Conservation (phyloP, 2,797 vertebrate genomes). For the Periophthalmus magnuspinnatus region DNA sequence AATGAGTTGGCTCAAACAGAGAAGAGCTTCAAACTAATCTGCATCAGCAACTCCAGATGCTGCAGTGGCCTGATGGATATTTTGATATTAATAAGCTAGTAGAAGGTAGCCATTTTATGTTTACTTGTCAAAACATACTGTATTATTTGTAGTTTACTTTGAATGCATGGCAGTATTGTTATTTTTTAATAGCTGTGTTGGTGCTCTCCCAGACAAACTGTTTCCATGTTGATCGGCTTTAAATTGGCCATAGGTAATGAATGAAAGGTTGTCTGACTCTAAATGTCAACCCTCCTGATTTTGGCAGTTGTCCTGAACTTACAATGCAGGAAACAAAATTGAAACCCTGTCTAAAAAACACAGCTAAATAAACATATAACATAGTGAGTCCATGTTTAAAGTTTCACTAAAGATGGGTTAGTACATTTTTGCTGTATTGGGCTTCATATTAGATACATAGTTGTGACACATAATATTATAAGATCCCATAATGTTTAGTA, state of each 20-base stretch:
- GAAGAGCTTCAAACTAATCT: conserved; percentile 11
- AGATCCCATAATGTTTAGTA: neutral
- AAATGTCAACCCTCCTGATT: neutral
- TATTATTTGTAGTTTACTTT: neutral
- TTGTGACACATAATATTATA: neutral
- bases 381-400: too few relatives aligned
- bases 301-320: neutral
- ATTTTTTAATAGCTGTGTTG: neutral
- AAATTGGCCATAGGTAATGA: neutral
- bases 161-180: neutral
- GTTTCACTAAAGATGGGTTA: too few relatives aligned
- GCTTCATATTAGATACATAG: neutral
- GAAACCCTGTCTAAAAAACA: neutral
- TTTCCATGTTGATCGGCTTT: conserved; percentile 2
- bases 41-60: conserved; percentile 7
- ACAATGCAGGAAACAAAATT: neutral
- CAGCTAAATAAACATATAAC: neutral
- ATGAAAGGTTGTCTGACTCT: neutral
- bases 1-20: conserved; percentile 9
- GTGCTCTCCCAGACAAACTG: neutral
- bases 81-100: neutral
- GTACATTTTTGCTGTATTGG: neutral
- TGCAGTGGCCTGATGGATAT: neutral
- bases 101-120: neutral
- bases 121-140: neutral